These are phyloP conservation scores for Perca fluviatilis DNA, from an alignment of 2,113 vertebrate species.

Conservation along the genomic window DNA sequence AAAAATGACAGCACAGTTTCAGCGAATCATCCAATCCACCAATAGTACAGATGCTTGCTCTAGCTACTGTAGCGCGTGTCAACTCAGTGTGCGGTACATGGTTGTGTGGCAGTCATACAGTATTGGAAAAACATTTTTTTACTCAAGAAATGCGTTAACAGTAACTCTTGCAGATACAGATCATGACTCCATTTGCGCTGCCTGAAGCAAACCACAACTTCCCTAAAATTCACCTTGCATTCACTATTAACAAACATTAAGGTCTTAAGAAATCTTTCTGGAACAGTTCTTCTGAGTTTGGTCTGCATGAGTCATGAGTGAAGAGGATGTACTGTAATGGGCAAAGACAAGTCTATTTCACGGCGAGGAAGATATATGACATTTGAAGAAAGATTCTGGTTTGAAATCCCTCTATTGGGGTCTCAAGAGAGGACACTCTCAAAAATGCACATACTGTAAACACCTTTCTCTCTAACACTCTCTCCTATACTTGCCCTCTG, in stretches of 20 bases:
- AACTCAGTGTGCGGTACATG: conserved; percentile 2
- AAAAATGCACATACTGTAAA: conserved; percentile 12
- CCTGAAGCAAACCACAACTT: conserved; percentile 25
- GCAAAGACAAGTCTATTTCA: conserved; percentile 39
- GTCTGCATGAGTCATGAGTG: conserved; percentile 13
- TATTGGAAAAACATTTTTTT: conserved; percentile 18
- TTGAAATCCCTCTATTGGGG: conserved; percentile 7
- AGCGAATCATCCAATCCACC: background rate
- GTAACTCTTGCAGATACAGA: conserved; percentile 3
- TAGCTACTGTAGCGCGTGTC: background rate
- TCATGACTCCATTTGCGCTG: conserved; percentile 17
- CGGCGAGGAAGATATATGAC: conserved; percentile 8
- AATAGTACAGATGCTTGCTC: background rate
- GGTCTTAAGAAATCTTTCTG: conserved; percentile 4
- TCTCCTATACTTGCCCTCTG: background rate
- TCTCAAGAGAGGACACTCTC: background rate
- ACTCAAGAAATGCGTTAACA: conserved; percentile 23
- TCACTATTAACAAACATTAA: conserved; percentile 21
- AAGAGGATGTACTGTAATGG: conserved; percentile 19
- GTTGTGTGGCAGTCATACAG: conserved; percentile 1
- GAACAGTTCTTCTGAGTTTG: background rate
- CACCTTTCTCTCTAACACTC: background rate
- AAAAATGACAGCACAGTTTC: background rate
- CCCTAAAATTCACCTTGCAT: conserved; percentile 19
- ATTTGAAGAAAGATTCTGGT: conserved; percentile 15